Conservation (phyloP, 2,113 vertebrate species). For the Numida meleagris region DNA sequence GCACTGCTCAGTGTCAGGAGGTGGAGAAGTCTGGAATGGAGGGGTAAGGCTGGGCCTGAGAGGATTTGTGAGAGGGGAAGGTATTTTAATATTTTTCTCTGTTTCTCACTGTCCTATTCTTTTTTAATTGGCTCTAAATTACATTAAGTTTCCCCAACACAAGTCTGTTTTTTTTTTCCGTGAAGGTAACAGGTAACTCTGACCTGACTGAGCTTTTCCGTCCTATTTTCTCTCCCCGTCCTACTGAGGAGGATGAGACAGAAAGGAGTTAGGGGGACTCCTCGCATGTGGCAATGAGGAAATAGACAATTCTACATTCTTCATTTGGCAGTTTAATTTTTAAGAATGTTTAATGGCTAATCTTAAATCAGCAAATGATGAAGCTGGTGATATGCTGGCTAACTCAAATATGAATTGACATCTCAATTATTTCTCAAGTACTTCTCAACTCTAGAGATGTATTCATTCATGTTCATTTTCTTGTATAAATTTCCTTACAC, state of each 20-base stretch:
- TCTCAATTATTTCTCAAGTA: neutral
- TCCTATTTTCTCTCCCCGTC: fast-evolving
- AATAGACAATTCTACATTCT: neutral
- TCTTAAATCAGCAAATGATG: neutral
- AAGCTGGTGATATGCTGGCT: neutral
- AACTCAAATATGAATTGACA: neutral
- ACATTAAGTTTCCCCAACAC: fast-evolving
- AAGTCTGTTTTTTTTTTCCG: neutral
- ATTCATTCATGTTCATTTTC: neutral
- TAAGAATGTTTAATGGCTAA: neutral
- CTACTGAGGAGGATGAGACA: neutral
- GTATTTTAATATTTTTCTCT: too few species aligned
- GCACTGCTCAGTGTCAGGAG: too few species aligned
- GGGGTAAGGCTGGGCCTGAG: too few species aligned
- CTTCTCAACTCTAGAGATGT: neutral
- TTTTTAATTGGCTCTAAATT: neutral
- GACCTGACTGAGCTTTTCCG: neutral
- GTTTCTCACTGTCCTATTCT: too few species aligned
- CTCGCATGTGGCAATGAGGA: neutral
- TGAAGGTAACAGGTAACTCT: neutral
- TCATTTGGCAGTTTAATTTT: neutral
- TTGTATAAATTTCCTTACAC: neutral
- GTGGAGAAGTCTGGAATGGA: too few species aligned
- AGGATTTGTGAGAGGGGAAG: too few species aligned
- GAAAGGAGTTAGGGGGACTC: neutral